Evolutionary conservation across 2,888 invertebrate genomes (phyloP).

Genomic region (Drosophila yooni): DNA sequence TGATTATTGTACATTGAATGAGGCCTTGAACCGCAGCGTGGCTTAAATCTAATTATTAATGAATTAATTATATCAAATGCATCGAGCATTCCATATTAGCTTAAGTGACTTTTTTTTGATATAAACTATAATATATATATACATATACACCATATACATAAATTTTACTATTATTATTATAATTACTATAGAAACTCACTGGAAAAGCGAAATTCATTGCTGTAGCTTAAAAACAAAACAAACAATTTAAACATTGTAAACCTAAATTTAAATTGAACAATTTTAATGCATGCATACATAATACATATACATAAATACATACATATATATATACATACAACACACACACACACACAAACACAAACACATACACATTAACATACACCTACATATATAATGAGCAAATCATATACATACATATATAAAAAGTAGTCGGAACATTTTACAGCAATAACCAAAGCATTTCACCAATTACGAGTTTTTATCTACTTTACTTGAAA

Average conservation of each 20-base stretch:
- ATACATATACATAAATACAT: slow-evolving; percentile 32
- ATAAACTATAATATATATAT: slow-evolving; percentile 10
- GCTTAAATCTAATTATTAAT: slow-evolving; percentile 72
- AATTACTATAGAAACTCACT: slow-evolving; percentile 35
- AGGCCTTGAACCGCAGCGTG: slow-evolving; percentile 84
- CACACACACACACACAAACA: slow-evolving; percentile 26
- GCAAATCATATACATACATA: slow-evolving; percentile 32
- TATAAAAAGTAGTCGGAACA: slow-evolving; percentile 66
- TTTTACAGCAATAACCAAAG: slow-evolving; percentile 85
- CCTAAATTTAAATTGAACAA: slow-evolving; percentile 24
- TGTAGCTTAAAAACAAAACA: slow-evolving; percentile 30
- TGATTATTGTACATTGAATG: slow-evolving; percentile 72
- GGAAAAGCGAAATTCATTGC: slow-evolving; percentile 41
- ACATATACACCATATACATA: slow-evolving; percentile 22
- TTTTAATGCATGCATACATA: slow-evolving; percentile 35
- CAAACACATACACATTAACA: slow-evolving; percentile 24
- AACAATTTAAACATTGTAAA: background rate
- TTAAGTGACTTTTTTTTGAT: slow-evolving; percentile 47
- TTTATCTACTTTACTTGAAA: slow-evolving; percentile 44
- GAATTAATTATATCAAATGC: slow-evolving; percentile 30
- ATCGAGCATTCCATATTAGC: slow-evolving; percentile 52
- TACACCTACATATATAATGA: slow-evolving; percentile 18
- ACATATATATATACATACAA: background rate
- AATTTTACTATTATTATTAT: slow-evolving; percentile 19
- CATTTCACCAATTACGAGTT: slow-evolving; percentile 76